These are phyloP conservation scores for Schizopygopsis pylzovi DNA, from an alignment of 2,797 vertebrate genomes.

Conservation along the genomic window DNA sequence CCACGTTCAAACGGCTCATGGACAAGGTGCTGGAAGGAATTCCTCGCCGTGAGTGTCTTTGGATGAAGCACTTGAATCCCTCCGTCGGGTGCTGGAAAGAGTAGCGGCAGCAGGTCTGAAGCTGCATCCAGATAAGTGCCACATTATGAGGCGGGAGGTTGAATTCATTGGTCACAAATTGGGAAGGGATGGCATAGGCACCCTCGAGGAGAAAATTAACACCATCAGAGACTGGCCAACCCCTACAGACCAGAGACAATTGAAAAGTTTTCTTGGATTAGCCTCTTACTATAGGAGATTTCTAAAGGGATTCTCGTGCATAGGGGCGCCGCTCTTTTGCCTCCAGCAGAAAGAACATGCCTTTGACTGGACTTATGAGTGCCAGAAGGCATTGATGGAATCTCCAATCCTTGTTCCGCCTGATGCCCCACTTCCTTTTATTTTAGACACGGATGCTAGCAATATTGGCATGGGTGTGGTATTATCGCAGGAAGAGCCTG, in stretches of 20 bases:
- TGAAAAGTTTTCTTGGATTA: constrained; percentile 3
- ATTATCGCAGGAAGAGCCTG: too few species aligned
- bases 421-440: not conserved
- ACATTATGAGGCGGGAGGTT: not conserved
- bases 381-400: not conserved
- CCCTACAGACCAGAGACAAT: not conserved
- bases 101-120: not conserved
- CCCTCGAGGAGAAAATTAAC: not conserved
- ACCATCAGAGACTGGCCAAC: not conserved
- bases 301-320: constrained; percentile 1
- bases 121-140: not conserved
- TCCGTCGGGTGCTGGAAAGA: not conserved
- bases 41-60: not conserved
- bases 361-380: not conserved
- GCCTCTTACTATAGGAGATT: not conserved
- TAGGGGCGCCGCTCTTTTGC: not conserved
- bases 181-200: not conserved
- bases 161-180: not conserved
- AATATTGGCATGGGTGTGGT: not conserved
- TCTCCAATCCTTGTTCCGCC: constrained; percentile 11
- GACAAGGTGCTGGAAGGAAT: not conserved
- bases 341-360: not conserved
- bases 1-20: constrained; percentile 17
- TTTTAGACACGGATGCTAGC: not conserved
- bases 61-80: not conserved